Evolutionary conservation across 2,888 invertebrate genomes (phyloP), one percentile per base, ranked within the genome.

Genomic region (Acleris emargana): DNA sequence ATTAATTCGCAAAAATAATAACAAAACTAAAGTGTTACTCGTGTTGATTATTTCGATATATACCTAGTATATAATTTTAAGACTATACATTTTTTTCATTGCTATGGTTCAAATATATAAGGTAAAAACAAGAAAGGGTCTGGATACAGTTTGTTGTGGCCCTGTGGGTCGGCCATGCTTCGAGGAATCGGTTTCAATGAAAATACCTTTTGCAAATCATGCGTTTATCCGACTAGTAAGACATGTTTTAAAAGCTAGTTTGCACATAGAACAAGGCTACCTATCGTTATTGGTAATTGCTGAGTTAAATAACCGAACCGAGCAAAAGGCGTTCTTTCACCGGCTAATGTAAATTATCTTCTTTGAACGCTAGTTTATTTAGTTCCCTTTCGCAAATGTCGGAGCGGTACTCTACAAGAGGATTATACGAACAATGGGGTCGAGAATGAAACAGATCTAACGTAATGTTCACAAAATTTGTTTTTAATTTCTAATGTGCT

Each of bases 111-210:
- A 32, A 32, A 32, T 13, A 32, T 32, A 32, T 11, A 11, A 32
- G 11, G 11, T 32, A 11, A 38, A 38, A 38, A 38, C 38, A 11
- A 38, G 11, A 13, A 9, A 38, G 13, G 38, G 13, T 38, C 76
- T 73, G 75, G 74, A 73, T 73, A 28, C 9, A 28, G 28, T 28
- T 28, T n/a, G n/a, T 7, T 28, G 28, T 28, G 1, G 7, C 9
- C 9, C 47, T 74, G 68, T 74, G 75, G 74, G 74, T 73, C 73
- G 76, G 73, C 74, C 68, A 77, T 77, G 63, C 67, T 80, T 77
- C 72, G 72, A 51, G 67, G 80, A 82, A 84, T 84, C 81, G 74
- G 78, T 80, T 84, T 81, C 82, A 84, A 84, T 84, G 83, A 82
- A 84, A 86, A 84, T 79, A 84, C 73, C 79, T 75, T 82, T 79